These are phyloP conservation scores for Dascyllus trimaculatus DNA, from an alignment of 2,113 vertebrate species.

Conservation along the genomic window DNA sequence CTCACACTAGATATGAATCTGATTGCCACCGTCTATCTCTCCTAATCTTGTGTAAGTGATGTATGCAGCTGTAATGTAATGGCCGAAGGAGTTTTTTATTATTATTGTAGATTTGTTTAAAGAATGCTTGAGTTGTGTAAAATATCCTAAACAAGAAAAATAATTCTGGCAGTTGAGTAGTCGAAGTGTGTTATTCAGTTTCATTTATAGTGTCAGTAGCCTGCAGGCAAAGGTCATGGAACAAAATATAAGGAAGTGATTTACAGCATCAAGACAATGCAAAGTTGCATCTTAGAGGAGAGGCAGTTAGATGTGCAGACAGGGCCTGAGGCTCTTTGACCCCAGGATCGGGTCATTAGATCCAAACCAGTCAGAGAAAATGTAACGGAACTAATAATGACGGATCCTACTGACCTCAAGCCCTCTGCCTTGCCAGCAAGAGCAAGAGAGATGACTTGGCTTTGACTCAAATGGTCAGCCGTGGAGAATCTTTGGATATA, in stretches of 20 bases:
- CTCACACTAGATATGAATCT: slow-evolving; percentile 15
- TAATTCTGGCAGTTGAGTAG: slow-evolving; percentile 1
- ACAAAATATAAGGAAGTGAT: slow-evolving; percentile 25
- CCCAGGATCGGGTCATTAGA: slow-evolving; percentile 49
- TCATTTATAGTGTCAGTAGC: slow-evolving; percentile 37
- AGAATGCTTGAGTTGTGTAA: background rate
- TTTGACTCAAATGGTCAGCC: slow-evolving; percentile 65
- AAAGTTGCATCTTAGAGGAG: slow-evolving; percentile 28
- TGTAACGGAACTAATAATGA: slow-evolving; percentile 72
- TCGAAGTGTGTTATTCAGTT: slow-evolving; percentile 15
- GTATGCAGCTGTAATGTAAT: background rate
- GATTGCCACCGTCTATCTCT: slow-evolving; percentile 5
- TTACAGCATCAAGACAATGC: slow-evolving; percentile 17
- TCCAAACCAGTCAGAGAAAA: slow-evolving; percentile 64
- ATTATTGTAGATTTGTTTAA: background rate
- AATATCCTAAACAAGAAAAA: background rate
- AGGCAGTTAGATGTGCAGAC: slow-evolving; percentile 45
- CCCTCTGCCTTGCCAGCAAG: slow-evolving; percentile 34
- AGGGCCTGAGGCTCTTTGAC: slow-evolving; percentile 49
- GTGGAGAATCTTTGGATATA: slow-evolving; percentile 54
- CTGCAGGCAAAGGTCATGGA: slow-evolving; percentile 29
- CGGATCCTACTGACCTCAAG: slow-evolving; percentile 55
- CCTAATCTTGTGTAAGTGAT: background rate
- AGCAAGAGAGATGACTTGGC: slow-evolving; percentile 55
- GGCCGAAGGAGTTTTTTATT: background rate